phyloP scores from a whole-genome alignment of 2,113 vertebrate genomes.

The western clawed frog (Xenopus tropicalis) region DNA sequence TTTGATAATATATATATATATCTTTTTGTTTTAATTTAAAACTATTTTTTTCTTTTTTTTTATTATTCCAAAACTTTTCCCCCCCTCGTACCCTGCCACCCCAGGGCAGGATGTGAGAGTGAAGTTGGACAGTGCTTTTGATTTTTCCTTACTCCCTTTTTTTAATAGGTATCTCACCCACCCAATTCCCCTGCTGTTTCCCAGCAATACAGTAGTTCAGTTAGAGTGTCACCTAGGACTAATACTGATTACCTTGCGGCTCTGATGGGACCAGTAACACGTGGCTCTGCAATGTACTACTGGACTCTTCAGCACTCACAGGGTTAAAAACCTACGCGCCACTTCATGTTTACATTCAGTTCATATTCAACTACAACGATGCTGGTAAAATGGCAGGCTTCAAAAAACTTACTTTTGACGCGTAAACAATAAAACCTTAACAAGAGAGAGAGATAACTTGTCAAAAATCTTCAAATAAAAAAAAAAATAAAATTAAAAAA shows the following conservation, averaged over 20 bases:
- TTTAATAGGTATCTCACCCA: conserved; percentile 76
- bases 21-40: conserved; percentile 87
- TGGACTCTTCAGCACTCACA: conserved; percentile 28
- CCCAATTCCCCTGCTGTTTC: conserved; percentile 58
- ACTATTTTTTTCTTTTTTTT: conserved; percentile 82
- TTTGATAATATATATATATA: conserved; percentile 82
- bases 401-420: conserved; percentile 75
- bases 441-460: conserved; percentile 26
- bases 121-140: conserved; percentile 83
- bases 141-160: conserved; percentile 67
- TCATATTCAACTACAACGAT: conserved; percentile 87
- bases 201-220: conserved; percentile 87
- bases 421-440: conserved; percentile 46
- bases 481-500: conserved; percentile 82
- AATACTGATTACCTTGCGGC: conserved; percentile 64
- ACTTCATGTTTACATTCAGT: conserved; percentile 88
- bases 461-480: conserved; percentile 84
- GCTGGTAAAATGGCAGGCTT: conserved; percentile 91
- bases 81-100: conserved; percentile 57
- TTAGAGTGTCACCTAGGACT: conserved; percentile 82
- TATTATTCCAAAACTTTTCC: conserved; percentile 69
- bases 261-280: conserved; percentile 34
- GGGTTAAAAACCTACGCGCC: conserved; percentile 76
- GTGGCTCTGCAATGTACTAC: conserved; percentile 28
- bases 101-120: conserved; percentile 79